These are phyloP conservation scores for Pocillopora verrucosa DNA, from an alignment of 64 coral and sea anemone species.

Conservation along the genomic window DNA sequence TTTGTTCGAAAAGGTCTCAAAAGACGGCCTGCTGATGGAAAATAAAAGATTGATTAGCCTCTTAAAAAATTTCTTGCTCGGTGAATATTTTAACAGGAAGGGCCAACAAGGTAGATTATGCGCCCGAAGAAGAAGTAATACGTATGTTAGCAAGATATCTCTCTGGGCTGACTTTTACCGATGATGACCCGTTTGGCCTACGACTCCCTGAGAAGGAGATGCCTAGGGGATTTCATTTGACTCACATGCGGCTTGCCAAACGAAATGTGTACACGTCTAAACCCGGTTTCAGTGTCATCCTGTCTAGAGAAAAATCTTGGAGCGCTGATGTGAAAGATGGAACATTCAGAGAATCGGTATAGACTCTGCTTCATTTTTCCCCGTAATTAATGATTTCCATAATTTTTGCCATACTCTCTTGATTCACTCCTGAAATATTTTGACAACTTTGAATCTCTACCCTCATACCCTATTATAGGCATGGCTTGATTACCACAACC, in stretches of 20 bases:
- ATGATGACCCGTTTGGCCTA: neutral
- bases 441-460: too few relatives aligned
- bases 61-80: neutral
- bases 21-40: neutral
- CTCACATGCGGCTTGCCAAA: neutral
- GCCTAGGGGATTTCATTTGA: conserved; percentile 1
- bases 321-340: neutral
- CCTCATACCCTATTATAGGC: too few relatives aligned
- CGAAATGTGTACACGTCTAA: neutral
- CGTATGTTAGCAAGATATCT: neutral
- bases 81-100: neutral
- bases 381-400: neutral
- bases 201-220: neutral
- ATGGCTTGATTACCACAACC: too few relatives aligned
- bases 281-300: neutral
- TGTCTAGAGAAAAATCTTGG: conserved; percentile 12
- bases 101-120: neutral
- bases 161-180: neutral
- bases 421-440: neutral
- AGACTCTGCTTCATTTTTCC: neutral
- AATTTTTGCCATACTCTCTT: too few relatives aligned
- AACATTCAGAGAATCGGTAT: conserved; percentile 4
- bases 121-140: neutral
- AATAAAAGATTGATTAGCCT: neutral
- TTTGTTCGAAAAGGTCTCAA: too few relatives aligned